These are phyloP conservation scores for Nettapus auritus DNA, from an alignment of 2,113 vertebrate genomes.

Conservation along the genomic window DNA sequence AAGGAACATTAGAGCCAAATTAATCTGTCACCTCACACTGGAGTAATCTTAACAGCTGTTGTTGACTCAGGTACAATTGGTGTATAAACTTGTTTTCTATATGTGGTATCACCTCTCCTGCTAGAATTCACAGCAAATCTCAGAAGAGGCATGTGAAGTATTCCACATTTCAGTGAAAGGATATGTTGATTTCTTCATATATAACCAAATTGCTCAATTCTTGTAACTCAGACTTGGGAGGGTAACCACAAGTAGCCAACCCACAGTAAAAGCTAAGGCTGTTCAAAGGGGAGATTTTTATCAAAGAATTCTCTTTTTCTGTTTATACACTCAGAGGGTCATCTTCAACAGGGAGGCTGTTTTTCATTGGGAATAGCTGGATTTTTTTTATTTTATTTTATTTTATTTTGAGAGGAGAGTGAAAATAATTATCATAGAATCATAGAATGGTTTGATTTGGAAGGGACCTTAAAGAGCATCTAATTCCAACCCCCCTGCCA, in stretches of 20 bases:
- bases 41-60: background rate
- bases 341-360: background rate
- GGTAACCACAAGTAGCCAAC: background rate
- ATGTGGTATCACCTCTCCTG: background rate
- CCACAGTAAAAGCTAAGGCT: background rate
- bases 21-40: background rate
- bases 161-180: background rate
- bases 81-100: background rate
- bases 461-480: background rate
- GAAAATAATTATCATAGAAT: background rate
- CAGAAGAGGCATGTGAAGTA: background rate
- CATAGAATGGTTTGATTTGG: background rate
- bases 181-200: background rate
- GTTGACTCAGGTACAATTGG: background rate
- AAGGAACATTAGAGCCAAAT: conserved; percentile 10
- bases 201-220: background rate
- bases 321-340: background rate
- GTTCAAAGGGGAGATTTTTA: background rate
- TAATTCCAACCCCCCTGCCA: background rate
- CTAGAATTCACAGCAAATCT: background rate
- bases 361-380: background rate
- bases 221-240: background rate
- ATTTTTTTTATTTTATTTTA: background rate
- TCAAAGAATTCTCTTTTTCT: background rate
- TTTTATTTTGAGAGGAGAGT: background rate